Evolutionary conservation across 2,888 invertebrate genomes (phyloP), one percentile per base, ranked within the genome.

Genomic region (Phortica okadai): DNA sequence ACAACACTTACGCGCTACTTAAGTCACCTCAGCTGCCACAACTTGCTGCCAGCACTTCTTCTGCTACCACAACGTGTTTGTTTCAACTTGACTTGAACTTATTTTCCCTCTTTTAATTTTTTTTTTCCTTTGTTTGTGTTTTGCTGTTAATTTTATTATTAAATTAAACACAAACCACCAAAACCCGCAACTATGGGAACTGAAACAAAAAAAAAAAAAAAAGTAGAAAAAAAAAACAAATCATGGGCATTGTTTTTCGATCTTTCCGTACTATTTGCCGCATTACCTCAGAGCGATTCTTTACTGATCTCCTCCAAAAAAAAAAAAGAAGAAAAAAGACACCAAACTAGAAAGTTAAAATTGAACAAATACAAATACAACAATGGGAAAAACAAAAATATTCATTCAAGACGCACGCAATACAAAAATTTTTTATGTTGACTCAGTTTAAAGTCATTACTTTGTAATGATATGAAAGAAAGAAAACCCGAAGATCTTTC

Each of bases 91-190:
- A 11, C 16, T 67, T 67, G 41, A 16, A 16, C n/a, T 44, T 67
- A 41, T 66, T 66, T 66, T 66, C 10, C 14, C 3, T 66, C 11
- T 42, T 50, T 50, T 50, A 5, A 11, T 50, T 50, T 8, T 5
- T 50, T n/a, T 50, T 50, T 50, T 50, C 6, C 14, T 50, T 50
- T 21, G 25, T 21, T 25, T 7, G n/a, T 62, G 11, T 72, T 56
- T 72, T 72, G 25, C 25, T 45, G 70, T 72, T 45, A 25, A 72
- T 72, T 72, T 72, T 72, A 72, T 72, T 72, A 72, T 72, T 72
- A 72, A 72, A 72, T 72, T 72, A 72, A 72, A 54, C 54, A 72
- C 56, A 64, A 25, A 64, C 25, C 16, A 44, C 16, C 45, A 45
- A 44, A 54, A 72, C n/a, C 54, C 44, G 45, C 70, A 72, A 72